Base-by-base conservation (phyloP, 1,140 invertebrate genomes). In the Grapholita molesta region DNA sequence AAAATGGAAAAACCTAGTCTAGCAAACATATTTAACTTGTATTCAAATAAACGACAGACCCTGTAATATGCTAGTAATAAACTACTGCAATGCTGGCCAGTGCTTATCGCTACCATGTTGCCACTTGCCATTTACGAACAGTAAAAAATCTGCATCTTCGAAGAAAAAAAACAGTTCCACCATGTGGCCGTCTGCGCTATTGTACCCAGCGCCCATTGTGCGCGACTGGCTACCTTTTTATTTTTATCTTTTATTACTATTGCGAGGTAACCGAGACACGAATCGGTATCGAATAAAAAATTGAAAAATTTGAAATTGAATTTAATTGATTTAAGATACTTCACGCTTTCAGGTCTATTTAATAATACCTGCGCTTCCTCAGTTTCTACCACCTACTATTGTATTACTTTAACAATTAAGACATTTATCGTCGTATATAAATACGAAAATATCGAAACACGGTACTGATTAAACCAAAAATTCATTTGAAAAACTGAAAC, bases 171-270 rank as follows among this genome's bases (percentile, higher is more conserved):
- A 65, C 35, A 67, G 75, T 76, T 80, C 72, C 71, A 71, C 84
- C 86, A 86, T 85, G 77, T 86, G 85, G 84, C 77, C 81, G 55
- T 23, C 64, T 65, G 68, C 55, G 68, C 83, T 75, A 88, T 89
- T 89, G 86, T 89, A 73, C 83, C 77, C 74, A 73, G 70, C 71
- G 69, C 23, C 82, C 78, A 89, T 89, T 89, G 86, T 86, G 76
- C 79, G 61, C 65, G 69, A 57, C 77, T n/a, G n/a, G n/a, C n/a
- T 77, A 76, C 76, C 77, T 83, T 88, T 86, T 86, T 81, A 83
- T 77, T 70, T 71, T 74, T 76, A 73, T 76, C 68, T 79, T 86
- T 83, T 76, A 48, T 69, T 81, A 76, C 76, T 76, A 82, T 82
- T 80, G 71, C 70, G 72, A 69, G 77, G 82, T 61, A 30, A 32